These are phyloP conservation scores for Myotis planiceps DNA, from an alignment of 2,797 vertebrate species.

Conservation along the genomic window DNA sequence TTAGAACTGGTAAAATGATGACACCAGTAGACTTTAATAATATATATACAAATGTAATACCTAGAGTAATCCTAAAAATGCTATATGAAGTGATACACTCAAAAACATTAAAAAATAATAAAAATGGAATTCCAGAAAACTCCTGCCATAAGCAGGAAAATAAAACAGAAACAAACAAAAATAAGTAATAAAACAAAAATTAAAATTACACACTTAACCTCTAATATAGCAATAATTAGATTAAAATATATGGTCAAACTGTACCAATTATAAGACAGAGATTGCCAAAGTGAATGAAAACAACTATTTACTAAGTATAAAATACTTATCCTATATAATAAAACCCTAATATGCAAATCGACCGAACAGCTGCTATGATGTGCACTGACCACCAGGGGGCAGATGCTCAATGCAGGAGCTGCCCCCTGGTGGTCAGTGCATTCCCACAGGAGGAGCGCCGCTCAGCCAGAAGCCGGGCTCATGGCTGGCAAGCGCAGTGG, in stretches of 20 bases:
- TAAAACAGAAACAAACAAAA: background rate
- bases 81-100: background rate
- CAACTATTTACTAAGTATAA: background rate
- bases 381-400: too few species aligned
- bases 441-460: too few species aligned
- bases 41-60: background rate
- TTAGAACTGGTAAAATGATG: background rate
- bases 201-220: background rate
- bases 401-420: too few species aligned
- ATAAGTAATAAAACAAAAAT: background rate
- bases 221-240: background rate
- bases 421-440: too few species aligned
- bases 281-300: background rate
- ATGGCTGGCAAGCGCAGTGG: too few species aligned
- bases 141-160: background rate
- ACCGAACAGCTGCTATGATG: too few species aligned
- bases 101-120: background rate
- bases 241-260: background rate
- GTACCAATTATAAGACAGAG: background rate
- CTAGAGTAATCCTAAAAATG: background rate
- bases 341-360: too few species aligned
- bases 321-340: too few species aligned
- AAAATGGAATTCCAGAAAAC: background rate
- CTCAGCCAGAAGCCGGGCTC: too few species aligned
- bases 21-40: background rate